Percentiles rank a stretch among this genome's conserved stretches.
These are phyloP conservation scores for Poeciliopsis turrubarensis DNA, from an alignment of 2,113 vertebrate species.

Conservation along the genomic window DNA sequence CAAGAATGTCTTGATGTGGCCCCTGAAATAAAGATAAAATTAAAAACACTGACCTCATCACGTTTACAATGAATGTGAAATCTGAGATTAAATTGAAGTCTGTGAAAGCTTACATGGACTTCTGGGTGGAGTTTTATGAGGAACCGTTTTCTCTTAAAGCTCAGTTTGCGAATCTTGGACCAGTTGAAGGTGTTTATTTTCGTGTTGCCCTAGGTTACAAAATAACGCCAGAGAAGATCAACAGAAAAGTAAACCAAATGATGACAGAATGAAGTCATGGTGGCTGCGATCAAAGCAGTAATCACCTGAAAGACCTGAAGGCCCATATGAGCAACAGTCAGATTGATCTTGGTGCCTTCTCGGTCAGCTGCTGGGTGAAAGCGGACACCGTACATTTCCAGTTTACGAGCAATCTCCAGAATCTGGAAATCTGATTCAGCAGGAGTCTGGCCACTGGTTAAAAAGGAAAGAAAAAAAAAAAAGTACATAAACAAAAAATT, in stretches of 20 bases:
- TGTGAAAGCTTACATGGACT: slow-evolving; percentile 84
- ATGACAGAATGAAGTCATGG: background rate
- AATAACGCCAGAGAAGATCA: background rate
- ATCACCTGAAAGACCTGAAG: slow-evolving; percentile 97
- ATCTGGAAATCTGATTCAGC: slow-evolving; percentile 97
- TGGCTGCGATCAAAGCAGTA: background rate
- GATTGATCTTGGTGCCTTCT: slow-evolving; percentile 93
- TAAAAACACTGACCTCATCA: background rate
- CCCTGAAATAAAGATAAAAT: slow-evolving; percentile 78
- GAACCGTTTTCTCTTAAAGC: slow-evolving; percentile 96
- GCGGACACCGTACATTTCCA: slow-evolving; percentile 96
- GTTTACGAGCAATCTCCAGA: slow-evolving; percentile 92
- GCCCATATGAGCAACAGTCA: slow-evolving; percentile 93
- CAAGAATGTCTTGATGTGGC: slow-evolving; percentile 91
- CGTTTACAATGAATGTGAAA: background rate
- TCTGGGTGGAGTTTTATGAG: slow-evolving; percentile 96
- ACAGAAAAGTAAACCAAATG: background rate
- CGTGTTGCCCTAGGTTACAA: slow-evolving; percentile 84
- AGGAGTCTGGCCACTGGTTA: slow-evolving; percentile 89
- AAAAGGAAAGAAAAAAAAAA: background rate
- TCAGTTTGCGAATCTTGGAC: slow-evolving; percentile 98
- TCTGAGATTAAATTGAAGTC: background rate
- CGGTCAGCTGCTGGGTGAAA: slow-evolving; percentile 92
- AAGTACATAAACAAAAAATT: background rate
- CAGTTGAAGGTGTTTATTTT: slow-evolving; percentile 99